phyloP scores from a whole-genome alignment of 2,113 vertebrate species.

The Crotalus tigris region DNA sequence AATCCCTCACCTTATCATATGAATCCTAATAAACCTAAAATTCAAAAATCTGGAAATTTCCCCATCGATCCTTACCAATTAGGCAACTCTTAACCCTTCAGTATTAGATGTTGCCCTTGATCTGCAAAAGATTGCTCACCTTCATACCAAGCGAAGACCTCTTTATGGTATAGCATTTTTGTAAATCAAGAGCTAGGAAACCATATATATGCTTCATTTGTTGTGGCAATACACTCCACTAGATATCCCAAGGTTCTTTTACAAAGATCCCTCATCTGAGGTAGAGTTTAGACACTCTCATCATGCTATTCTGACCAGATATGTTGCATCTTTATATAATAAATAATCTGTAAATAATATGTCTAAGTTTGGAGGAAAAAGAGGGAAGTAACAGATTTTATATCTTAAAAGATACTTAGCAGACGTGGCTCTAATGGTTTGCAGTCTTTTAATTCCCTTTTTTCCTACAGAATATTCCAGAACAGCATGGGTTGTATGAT shows the following conservation, averaged over 20 bases:
- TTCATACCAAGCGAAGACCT: not conserved
- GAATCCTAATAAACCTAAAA: not conserved
- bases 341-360: too few species aligned
- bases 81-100: not conserved
- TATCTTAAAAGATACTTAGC: not conserved
- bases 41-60: not conserved
- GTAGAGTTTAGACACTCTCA: not conserved
- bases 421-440: not conserved
- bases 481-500: not conserved
- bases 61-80: not conserved
- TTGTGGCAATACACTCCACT: not conserved
- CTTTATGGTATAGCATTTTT: not conserved
- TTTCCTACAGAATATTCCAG: not conserved
- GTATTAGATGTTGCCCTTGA: not conserved
- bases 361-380: too few species aligned
- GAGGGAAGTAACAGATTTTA: not conserved
- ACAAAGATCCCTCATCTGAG: not conserved
- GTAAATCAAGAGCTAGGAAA: not conserved
- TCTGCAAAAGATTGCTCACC: not conserved
- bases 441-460: not conserved
- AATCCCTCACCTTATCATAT: not conserved
- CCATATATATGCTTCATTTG: not conserved
- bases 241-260: not conserved
- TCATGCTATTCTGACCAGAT: not conserved
- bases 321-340: too few species aligned